Base-by-base conservation (phyloP, 1,140 invertebrate species). In the Meteorus sp. region DNA sequence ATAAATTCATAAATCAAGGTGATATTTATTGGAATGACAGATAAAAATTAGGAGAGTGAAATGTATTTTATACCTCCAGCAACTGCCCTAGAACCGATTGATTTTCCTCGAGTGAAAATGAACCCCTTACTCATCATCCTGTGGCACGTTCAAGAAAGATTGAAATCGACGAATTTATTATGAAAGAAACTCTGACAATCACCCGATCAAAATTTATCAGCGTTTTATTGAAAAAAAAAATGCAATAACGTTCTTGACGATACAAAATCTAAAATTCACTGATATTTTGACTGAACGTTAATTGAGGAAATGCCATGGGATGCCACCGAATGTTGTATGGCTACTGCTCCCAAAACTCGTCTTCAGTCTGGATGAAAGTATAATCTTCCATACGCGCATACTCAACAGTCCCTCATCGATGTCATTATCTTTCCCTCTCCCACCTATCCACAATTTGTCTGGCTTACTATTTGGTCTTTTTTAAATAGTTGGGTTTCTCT, bases 71-170 rank as follows among this genome's bases (percentile, higher is more conserved):
- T 35, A 33, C 25, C 47, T 35, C 33, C 33, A 6, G 33, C 11
- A 1, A 9, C 27, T 17, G 43, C 23, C 5, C 39, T 27, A 3
- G 35, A 22, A 20, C 41, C 11, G 52, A 54, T 41, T 15, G 52
- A 54, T 43, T 22, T n/a, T 11, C 52, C 53, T 20, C 41, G 39
- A 20, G 22, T 13, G 19, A 55, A 19, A 9, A 43, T 44, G 22
- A 2, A 55, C 15, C 25, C 11, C 23, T 44, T 55, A 8, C 39
- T 44, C 11, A 55, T 19, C 53, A 55, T 55, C 31, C 31, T 54
- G 4, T 6, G 22, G 22, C n/a, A n/a, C 9, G 15, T 44, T 27
- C 11, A 0, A 50, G 15, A 50, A 35, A n/a, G n/a, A 35, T 31
- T 19, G 4, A 39, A 50, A 13, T 33, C 6, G 17, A 33, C 9